Base-by-base conservation (phyloP, 2,113 vertebrate species). In the Cyphomyrus discorhynchus region DNA sequence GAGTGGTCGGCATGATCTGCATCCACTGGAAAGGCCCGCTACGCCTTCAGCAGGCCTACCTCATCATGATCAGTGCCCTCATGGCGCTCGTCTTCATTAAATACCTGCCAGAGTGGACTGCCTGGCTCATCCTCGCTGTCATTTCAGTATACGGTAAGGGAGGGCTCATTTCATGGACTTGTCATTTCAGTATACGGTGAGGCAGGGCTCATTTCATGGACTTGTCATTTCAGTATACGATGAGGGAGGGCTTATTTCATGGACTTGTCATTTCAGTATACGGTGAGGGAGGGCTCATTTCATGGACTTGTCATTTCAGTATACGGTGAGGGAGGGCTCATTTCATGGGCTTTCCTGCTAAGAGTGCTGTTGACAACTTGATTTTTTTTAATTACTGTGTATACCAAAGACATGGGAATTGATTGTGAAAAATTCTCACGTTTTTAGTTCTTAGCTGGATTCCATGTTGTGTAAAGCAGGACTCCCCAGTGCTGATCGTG, bases 61-160 rank as follows among this genome's bases (percentile, higher is more conserved):
- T 99, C 93, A 99, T 99, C 91, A 99, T 99, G 98, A 99, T 99
- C 95, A 99, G 98, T 0, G 98, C 98, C 92, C 97, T 99, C 93
- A 99, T 99, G 98, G 98, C 98, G 39, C 95, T 99, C 93, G 98
- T 99, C 74, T 99, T 99, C 95, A 99, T 99, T 93, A 99, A 99
- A 93, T 99, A 99, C 92, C 97, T 99, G 91, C 98, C 98, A 1
- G 98, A 99, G 91, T 99, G 98, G 98, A 99, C 98, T 9, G 97
- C 98, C 0, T 99, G 98, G 98, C 98, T 99, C 93, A 99, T 99
- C 93, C 93, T 99, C 92, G 98, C 97, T 58, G 97, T 98, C 91
- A 99, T 99, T 93, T 99, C 98, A 13, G 96, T 99, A 91, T 99
- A 99, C 84, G 98, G 98, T 99, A 95, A 97, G 96, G 11, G 0